These are phyloP conservation scores for Catharus ustulatus DNA, from an alignment of 2,797 vertebrate species.

Conservation along the genomic window DNA sequence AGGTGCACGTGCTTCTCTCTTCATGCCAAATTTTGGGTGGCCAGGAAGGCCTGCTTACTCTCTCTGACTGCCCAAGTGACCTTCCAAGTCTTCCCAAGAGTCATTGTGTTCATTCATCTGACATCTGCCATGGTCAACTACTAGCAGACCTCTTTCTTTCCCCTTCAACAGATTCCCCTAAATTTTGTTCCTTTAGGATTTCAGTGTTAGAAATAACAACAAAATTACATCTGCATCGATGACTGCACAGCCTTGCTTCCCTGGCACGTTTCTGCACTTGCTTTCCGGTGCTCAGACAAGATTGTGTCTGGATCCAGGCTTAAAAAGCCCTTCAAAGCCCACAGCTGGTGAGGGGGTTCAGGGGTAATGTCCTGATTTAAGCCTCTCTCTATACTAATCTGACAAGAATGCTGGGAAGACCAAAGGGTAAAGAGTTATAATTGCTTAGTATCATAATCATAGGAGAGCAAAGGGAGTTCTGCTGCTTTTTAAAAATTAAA, in stretches of 20 bases:
- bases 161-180: background rate
- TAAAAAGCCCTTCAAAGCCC: background rate
- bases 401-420: constrained; percentile 40
- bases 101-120: background rate
- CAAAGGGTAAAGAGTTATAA: constrained; percentile 55
- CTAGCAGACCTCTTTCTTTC: background rate
- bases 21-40: constrained; percentile 40
- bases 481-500: constrained; percentile 55
- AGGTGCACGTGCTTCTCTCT: constrained; percentile 15
- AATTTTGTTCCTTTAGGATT: background rate
- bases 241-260: background rate
- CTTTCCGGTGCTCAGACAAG: background rate
- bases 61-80: background rate
- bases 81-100: background rate
- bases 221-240: background rate
- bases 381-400: constrained; percentile 36
- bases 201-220: background rate
- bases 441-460: constrained; percentile 23
- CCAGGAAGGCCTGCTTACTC: background rate
- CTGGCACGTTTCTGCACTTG: accelerated
- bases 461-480: constrained; percentile 25
- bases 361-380: constrained; percentile 30
- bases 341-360: background rate
- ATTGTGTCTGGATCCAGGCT: background rate
- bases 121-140: constrained; percentile 14